Conservation (phyloP, 2,797 vertebrate genomes). For the Microctenopoma lineatum region DNA sequence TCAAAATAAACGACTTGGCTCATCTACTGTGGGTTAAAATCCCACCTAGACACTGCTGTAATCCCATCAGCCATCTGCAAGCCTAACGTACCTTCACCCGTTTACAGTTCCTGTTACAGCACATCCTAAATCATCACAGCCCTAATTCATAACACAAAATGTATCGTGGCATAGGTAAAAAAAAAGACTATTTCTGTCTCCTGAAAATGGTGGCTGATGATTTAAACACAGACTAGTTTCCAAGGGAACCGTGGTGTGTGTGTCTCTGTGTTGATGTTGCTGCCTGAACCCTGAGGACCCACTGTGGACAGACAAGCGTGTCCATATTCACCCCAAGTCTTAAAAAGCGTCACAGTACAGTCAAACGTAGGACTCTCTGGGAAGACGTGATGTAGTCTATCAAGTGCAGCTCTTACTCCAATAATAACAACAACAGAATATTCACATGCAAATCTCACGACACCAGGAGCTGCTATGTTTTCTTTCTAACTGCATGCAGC, state of each 20-base stretch:
- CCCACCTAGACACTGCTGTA: conserved; percentile 15
- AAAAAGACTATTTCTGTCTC: conserved; percentile 51
- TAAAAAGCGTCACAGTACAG: conserved; percentile 21
- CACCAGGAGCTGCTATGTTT: too few species aligned
- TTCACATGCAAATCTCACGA: neutral
- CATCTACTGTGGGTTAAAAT: neutral
- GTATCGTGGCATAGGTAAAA: conserved; percentile 36
- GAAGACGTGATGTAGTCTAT: neutral
- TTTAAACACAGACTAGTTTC: conserved; percentile 72
- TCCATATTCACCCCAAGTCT: neutral
- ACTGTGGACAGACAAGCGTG: neutral
- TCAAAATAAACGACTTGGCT: neutral
- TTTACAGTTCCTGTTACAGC: conserved; percentile 6
- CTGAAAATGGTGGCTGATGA: conserved; percentile 74
- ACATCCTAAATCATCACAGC: neutral
- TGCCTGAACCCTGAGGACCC: neutral
- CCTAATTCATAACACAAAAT: neutral
- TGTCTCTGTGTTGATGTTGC: conserved; percentile 23
- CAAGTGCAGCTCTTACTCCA: neutral
- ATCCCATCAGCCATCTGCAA: conserved; percentile 8
- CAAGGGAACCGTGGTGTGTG: conserved; percentile 74
- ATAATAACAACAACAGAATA: neutral
- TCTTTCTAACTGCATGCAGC: conserved; percentile 42
- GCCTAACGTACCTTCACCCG: conserved; percentile 15
- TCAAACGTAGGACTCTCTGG: neutral